Conservation (phyloP, 2,113 vertebrate genomes). For the Narcine bancroftii region DNA sequence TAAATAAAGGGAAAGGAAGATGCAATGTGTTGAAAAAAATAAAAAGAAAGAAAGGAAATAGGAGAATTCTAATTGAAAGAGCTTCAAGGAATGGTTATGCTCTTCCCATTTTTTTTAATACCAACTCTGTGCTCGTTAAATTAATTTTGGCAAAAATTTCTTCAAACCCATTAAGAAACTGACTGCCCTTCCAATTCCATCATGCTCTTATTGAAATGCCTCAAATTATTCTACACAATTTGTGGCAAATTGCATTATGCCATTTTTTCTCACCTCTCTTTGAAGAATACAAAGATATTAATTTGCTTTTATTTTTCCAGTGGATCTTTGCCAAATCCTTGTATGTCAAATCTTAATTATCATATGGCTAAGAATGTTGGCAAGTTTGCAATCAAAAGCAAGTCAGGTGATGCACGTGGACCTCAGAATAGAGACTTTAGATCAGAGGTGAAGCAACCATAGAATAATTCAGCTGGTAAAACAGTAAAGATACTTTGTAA, state of each 20-base stretch:
- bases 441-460: not conserved
- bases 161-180: not conserved
- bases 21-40: not conserved
- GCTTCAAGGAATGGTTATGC: constrained; percentile 34
- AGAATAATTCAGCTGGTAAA: not conserved
- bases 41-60: not conserved
- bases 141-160: not conserved
- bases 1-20: not conserved
- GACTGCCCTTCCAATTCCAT: too few species aligned
- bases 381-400: not conserved
- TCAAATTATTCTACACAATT: too few species aligned
- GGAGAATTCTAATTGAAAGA: constrained; percentile 42
- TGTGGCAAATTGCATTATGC: too few species aligned
- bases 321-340: not conserved
- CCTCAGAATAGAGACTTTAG: not conserved
- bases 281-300: not conserved
- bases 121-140: not conserved
- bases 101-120: not conserved
- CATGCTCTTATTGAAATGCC: too few species aligned
- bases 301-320: not conserved
- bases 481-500: not conserved
- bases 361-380: not conserved
- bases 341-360: not conserved
- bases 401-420: not conserved
- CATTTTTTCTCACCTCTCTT: too few species aligned